phyloP scores from a whole-genome alignment of 2,113 vertebrate genomes.

The Crotalus viridis region DNA sequence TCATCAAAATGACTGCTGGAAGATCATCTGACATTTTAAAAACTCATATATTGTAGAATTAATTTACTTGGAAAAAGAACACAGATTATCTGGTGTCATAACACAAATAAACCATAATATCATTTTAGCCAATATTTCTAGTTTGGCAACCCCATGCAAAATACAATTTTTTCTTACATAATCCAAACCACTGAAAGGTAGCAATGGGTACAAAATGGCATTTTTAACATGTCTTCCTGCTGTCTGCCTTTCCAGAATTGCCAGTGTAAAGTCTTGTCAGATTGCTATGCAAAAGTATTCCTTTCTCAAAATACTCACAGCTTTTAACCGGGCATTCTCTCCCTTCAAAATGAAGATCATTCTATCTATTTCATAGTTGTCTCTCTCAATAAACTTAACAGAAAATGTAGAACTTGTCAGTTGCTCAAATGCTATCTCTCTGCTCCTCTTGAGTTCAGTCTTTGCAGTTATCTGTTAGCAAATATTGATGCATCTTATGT shows the following conservation, averaged over 20 bases:
- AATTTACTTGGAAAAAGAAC: background rate
- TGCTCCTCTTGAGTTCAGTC: slow-evolving; percentile 20
- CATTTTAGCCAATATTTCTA: background rate
- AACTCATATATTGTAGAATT: background rate
- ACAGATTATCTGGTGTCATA: background rate
- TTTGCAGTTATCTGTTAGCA: slow-evolving; percentile 49
- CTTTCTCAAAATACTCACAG: slow-evolving; percentile 57
- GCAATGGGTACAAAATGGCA: background rate
- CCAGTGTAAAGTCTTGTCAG: background rate
- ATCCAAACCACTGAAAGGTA: background rate
- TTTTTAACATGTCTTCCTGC: background rate
- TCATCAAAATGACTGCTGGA: background rate
- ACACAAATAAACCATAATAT: background rate
- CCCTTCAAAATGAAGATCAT: slow-evolving; percentile 52
- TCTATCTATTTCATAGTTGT: slow-evolving; percentile 61
- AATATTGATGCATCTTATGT: slow-evolving; percentile 8
- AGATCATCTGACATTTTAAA: background rate
- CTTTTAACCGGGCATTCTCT: slow-evolving; percentile 67
- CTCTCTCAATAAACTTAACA: slow-evolving; percentile 64
- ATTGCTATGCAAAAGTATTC: background rate
- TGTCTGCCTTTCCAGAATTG: background rate
- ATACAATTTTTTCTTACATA: background rate
- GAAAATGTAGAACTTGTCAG: slow-evolving; percentile 34
- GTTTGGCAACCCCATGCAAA: background rate
- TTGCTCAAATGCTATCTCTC: slow-evolving; percentile 16